Evolutionary conservation across 2,113 vertebrate species (phyloP).

Genomic region (Cyprinodon brontotheroides): DNA sequence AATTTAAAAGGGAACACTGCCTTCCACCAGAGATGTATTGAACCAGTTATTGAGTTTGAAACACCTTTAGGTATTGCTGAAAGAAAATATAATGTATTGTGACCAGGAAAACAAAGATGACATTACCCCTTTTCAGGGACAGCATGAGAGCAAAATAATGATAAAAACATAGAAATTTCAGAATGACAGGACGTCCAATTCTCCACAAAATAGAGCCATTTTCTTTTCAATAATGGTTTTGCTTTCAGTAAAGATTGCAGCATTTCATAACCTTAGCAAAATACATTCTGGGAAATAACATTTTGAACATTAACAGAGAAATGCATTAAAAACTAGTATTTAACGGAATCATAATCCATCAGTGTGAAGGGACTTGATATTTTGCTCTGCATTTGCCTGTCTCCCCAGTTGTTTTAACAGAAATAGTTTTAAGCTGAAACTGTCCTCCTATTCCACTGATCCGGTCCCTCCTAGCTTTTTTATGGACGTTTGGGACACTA

Average conservation of each 20-base stretch:
- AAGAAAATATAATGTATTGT: conserved; percentile 40
- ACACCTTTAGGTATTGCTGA: conserved; percentile 40
- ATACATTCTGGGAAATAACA: conserved; percentile 31
- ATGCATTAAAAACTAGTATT: conserved; percentile 48
- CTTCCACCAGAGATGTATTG: conserved; percentile 71
- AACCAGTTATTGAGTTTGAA: conserved; percentile 68
- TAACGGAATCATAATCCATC: conserved; percentile 35
- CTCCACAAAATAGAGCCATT: conserved; percentile 25
- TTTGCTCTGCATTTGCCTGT: too few relatives aligned
- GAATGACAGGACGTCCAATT: not conserved
- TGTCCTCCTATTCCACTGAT: too few relatives aligned
- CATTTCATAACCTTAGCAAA: conserved; percentile 23
- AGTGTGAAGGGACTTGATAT: too few relatives aligned
- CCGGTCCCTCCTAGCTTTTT: too few relatives aligned
- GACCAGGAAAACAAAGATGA: conserved; percentile 45
- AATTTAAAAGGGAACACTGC: conserved; percentile 64
- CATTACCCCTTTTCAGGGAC: conserved; percentile 22
- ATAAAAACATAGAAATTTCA: conserved; percentile 14
- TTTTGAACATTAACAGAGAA: conserved; percentile 17
- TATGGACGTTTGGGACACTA: too few relatives aligned
- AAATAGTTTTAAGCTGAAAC: too few relatives aligned
- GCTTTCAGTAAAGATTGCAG: conserved; percentile 27
- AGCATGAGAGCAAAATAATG: conserved; percentile 18
- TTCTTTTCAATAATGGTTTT: conserved; percentile 1
- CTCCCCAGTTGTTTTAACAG: too few relatives aligned